phyloP scores from a whole-genome alignment of 2,113 vertebrate species.

The Atractosteus spatula region DNA sequence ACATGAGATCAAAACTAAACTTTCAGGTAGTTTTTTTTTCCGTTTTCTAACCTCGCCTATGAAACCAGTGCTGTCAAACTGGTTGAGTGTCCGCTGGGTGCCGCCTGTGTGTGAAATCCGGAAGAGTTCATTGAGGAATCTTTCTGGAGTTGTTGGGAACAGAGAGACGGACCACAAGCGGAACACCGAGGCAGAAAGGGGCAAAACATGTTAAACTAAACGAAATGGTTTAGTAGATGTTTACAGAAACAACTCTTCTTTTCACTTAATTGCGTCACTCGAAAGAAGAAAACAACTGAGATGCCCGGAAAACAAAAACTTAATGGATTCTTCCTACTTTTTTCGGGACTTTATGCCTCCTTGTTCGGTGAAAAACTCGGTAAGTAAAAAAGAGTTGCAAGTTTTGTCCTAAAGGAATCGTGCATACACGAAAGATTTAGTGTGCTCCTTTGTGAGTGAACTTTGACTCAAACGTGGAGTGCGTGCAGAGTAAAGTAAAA shows the following conservation, averaged over 20 bases:
- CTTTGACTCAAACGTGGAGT: not conserved
- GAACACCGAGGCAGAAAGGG: not conserved
- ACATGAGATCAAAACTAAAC: too few relatives aligned
- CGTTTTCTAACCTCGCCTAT: not conserved
- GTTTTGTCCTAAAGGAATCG: not conserved
- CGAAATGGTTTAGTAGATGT: too few relatives aligned
- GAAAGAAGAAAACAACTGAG: conserved; percentile 16
- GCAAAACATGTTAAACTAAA: too few relatives aligned
- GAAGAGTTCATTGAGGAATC: not conserved
- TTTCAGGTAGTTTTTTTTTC: too few relatives aligned
- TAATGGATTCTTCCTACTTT: conserved; percentile 32
- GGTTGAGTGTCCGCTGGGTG: not conserved
- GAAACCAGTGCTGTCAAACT: not conserved
- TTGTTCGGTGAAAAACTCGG: conserved; percentile 35
- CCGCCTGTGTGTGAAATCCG: not conserved
- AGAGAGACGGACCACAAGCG: not conserved
- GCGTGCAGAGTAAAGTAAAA: not conserved
- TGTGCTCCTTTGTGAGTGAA: not conserved
- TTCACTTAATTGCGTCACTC: not conserved
- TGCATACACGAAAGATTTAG: not conserved
- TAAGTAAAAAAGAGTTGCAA: conserved; percentile 25
- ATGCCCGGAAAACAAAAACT: conserved; percentile 37
- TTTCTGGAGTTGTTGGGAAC: not conserved
- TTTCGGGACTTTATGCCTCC: conserved; percentile 28
- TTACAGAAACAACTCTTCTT: too few relatives aligned